These are phyloP conservation scores for Dichetophora obliterata DNA, from an alignment of 2,888 invertebrate species.

Conservation along the genomic window DNA sequence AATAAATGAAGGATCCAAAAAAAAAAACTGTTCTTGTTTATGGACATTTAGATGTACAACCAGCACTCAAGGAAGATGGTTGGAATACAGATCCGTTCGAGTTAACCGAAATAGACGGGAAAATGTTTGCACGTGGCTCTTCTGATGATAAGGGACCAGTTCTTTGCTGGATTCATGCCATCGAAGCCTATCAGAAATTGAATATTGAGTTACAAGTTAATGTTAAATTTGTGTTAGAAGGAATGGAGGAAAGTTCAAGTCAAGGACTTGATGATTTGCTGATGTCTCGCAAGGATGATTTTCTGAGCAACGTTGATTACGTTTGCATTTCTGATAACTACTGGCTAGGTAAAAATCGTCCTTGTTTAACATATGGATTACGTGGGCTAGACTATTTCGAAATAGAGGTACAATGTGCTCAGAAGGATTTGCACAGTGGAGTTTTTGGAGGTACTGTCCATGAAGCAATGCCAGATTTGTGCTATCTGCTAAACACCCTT, in stretches of 20 bases:
- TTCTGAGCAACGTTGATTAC: slow-evolving; percentile 88
- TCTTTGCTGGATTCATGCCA: slow-evolving; percentile 93
- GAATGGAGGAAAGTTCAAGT: slow-evolving; percentile 98
- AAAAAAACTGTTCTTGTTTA: slow-evolving; percentile 96
- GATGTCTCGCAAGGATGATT: slow-evolving; percentile 76
- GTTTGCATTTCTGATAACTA: slow-evolving; percentile 99
- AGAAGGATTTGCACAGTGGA: slow-evolving; percentile 96
- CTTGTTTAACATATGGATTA: slow-evolving; percentile 96
- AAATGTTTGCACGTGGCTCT: slow-evolving; percentile 91
- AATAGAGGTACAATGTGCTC: slow-evolving; percentile 88
- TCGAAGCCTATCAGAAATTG: slow-evolving; percentile 86
- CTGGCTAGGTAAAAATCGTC: slow-evolving; percentile 97
- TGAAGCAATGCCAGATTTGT: slow-evolving; percentile 92
- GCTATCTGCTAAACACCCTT: slow-evolving; percentile 86
- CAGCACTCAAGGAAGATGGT: slow-evolving; percentile 91
- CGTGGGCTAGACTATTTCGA: slow-evolving; percentile 94
- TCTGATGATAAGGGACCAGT: slow-evolving; percentile 97
- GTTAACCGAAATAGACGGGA: slow-evolving; percentile 87
- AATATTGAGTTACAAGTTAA: slow-evolving; percentile 80
- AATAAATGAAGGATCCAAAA: slow-evolving; percentile 73
- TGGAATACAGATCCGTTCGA: slow-evolving; percentile 97
- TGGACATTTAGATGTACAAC: slow-evolving; percentile 98
- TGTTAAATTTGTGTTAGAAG: slow-evolving; percentile 93
- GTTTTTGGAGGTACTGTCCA: slow-evolving; percentile 94
- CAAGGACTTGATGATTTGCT: slow-evolving; percentile 93